A percentile compares a stretch with the other conserved stretches of the same genome.
These are phyloP conservation scores for Brachymystax lenok DNA, from an alignment of 2,797 vertebrate genomes.

Conservation along the genomic window DNA sequence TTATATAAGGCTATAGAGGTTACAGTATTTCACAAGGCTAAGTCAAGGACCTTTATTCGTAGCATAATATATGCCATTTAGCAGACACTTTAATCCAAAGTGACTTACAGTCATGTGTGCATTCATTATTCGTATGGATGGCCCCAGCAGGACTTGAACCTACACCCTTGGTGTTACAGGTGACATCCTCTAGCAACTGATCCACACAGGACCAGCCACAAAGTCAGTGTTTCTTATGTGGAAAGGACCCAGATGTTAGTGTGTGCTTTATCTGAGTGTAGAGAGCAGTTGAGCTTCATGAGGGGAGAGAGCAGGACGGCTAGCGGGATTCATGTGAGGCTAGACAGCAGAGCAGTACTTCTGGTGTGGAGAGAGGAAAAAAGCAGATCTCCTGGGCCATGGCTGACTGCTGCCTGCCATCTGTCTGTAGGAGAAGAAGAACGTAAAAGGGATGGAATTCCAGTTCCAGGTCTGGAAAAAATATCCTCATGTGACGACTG, in stretches of 20 bases:
- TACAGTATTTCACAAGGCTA: background rate
- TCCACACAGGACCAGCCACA: background rate
- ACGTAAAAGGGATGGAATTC: constrained; percentile 57
- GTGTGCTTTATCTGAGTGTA: background rate
- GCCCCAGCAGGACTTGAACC: background rate
- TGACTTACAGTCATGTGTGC: background rate
- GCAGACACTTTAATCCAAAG: background rate
- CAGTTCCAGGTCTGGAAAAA: constrained; percentile 71
- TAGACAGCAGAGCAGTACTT: constrained; percentile 21
- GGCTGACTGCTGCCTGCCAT: constrained; percentile 46
- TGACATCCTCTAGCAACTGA: background rate
- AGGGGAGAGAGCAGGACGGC: constrained; percentile 25
- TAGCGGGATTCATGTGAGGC: constrained; percentile 55
- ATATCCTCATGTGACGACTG: constrained; percentile 58
- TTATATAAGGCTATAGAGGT: background rate
- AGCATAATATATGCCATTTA: background rate
- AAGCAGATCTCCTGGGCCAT: constrained; percentile 64
- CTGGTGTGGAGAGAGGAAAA: constrained; percentile 68
- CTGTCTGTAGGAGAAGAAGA: constrained; percentile 33
- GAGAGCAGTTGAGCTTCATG: constrained; percentile 21
- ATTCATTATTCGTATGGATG: background rate
- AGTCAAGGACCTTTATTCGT: background rate
- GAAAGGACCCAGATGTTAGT: background rate
- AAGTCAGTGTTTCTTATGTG: background rate
- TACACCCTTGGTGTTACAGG: background rate